Evolutionary conservation across 2,888 invertebrate species (phyloP), one percentile per base, ranked within the genome.

Genomic region (Amphimallon solstitiale): DNA sequence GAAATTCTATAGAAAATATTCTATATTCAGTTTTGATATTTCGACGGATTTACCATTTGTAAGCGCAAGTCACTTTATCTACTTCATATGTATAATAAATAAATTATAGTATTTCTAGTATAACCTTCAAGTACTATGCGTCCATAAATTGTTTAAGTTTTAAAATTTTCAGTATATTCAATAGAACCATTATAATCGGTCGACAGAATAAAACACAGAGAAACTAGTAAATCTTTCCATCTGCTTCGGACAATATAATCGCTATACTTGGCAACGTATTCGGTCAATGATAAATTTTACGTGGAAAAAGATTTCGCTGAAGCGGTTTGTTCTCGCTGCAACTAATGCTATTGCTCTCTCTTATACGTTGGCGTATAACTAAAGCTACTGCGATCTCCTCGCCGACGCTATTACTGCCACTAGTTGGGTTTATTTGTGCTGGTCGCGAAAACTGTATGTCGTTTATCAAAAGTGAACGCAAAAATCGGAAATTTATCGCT

Each of bases 191-290:
- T 29, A 29, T 2, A 29, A 29, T 3, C 2, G 3, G 5, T 23
- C 21, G 23, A 29, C 6, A 56, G 23, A 43, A 23, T 15, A 23
- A 43, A 56, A 43, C 9, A 17, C 23, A 56, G 40, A 40, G 43
- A 15, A 23, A 23, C 10, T 38, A 54, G 46, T 64, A 64, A 64
- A 64, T 64, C 56, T 56, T 59, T 56, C 56, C 56, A 64, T 64
- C 56, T 59, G 64, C 56, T 64, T 64, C 56, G 56, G 64, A 64
- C 64, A 64, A 59, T 64, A 64, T 64, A 56, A 64, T 56, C 48
- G 46, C 48, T 19, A 56, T 46, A 59, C 48, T 64, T 64, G 64
- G 64, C 56, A 64, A 64, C 9, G 48, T 56, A 15, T 29, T 48
- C 64, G 19, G 46, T 35, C 38, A 17, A 46, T 56, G 46, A 64